These are phyloP conservation scores for Caerostris darwini DNA, from an alignment of 1,140 invertebrate genomes.

Conservation along the genomic window DNA sequence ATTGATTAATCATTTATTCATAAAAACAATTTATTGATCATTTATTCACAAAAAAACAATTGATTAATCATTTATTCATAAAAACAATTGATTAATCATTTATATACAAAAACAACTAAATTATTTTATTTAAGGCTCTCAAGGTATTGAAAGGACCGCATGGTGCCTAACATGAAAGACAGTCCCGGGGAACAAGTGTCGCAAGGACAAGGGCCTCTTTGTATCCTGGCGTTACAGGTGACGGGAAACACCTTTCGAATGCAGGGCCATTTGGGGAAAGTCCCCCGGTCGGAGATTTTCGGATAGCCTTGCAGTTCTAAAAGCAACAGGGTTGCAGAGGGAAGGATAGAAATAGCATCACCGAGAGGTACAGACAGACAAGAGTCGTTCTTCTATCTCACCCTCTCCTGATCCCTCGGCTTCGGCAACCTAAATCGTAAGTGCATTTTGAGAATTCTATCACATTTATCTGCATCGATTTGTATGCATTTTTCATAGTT, in stretches of 20 bases:
- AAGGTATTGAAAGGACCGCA: too few species aligned
- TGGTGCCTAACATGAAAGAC: too few species aligned
- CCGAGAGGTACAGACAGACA: constrained; percentile 27
- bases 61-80: too few species aligned
- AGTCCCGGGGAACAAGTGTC: not conserved
- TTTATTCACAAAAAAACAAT: too few species aligned
- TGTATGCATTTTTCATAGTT: too few species aligned
- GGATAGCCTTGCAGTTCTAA: constrained; percentile 62
- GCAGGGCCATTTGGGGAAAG: constrained; percentile 26
- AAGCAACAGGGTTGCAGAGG: constrained; percentile 9
- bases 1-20: too few species aligned
- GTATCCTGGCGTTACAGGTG: not conserved
- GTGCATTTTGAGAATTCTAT: not conserved
- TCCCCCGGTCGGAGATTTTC: not conserved
- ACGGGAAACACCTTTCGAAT: not conserved
- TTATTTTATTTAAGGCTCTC: too few species aligned
- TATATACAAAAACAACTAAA: too few species aligned
- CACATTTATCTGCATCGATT: too few species aligned
- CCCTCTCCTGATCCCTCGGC: constrained; percentile 59
- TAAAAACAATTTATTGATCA: too few species aligned
- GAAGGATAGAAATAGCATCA: constrained; percentile 68
- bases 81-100: too few species aligned
- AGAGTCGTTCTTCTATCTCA: constrained; percentile 50
- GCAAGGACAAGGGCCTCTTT: not conserved
- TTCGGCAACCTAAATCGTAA: constrained; percentile 24